Conservation (phyloP, 2,113 vertebrate genomes). For the Ptychochromis oligacanthus region DNA sequence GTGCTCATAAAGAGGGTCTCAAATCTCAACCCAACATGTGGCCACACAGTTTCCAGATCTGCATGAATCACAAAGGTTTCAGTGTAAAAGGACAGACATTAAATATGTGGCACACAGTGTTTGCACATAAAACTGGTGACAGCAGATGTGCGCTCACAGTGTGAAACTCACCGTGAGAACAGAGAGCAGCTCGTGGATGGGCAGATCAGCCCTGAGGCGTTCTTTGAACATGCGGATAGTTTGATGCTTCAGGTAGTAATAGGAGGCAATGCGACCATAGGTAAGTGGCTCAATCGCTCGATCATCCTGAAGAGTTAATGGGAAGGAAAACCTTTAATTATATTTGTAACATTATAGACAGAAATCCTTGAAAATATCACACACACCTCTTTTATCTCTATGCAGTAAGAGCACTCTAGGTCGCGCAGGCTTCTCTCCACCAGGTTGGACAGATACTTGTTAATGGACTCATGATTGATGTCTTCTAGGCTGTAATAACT, state of each 20-base stretch:
- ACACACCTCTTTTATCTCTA: slow-evolving; percentile 90
- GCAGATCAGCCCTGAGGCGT: slow-evolving; percentile 87
- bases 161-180: slow-evolving; percentile 88
- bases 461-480: slow-evolving; percentile 89
- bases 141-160: not conserved
- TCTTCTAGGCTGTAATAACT: slow-evolving; percentile 96
- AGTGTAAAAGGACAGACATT: not conserved
- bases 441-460: slow-evolving; percentile 91
- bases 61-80: not conserved
- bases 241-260: slow-evolving; percentile 95
- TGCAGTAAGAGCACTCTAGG: slow-evolving; percentile 92
- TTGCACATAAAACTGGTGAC: not conserved
- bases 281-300: slow-evolving; percentile 87
- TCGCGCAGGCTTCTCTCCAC: slow-evolving; percentile 91
- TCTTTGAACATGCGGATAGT: slow-evolving; percentile 93
- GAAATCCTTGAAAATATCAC: slow-evolving; percentile 30
- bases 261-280: slow-evolving; percentile 91
- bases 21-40: not conserved
- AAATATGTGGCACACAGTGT: not conserved
- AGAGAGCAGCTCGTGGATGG: slow-evolving; percentile 86
- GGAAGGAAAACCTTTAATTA: not conserved
- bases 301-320: slow-evolving; percentile 81
- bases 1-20: no score
- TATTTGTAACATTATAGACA: not conserved
- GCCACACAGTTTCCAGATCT: not conserved